phyloP scores from a whole-genome alignment of 2,113 vertebrate genomes.

The Pomatostomus ruficeps region DNA sequence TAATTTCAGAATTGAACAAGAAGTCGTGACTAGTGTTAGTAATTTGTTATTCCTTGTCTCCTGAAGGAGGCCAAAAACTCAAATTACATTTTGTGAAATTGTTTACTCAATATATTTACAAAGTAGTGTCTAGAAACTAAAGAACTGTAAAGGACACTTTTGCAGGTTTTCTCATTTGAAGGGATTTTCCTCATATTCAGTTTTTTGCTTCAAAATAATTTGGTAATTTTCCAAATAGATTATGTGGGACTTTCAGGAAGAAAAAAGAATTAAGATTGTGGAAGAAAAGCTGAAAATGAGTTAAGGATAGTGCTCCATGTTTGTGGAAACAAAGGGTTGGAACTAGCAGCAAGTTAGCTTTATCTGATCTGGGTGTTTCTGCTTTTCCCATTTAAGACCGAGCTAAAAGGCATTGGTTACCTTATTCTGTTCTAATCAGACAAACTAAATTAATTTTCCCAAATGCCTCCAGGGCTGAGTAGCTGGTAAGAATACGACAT shows the following conservation, averaged over 20 bases:
- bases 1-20: background rate
- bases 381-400: background rate
- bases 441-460: background rate
- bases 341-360: background rate
- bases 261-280: background rate
- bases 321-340: background rate
- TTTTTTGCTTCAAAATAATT: background rate
- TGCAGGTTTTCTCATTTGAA: background rate
- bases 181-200: background rate
- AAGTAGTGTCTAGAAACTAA: background rate
- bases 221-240: background rate
- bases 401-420: background rate
- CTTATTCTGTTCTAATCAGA: background rate
- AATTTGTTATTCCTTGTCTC: background rate
- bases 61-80: background rate
- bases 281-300: background rate
- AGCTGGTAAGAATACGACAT: background rate
- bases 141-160: background rate
- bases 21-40: background rate
- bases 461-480: background rate
- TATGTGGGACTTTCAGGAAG: background rate
- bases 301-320: background rate
- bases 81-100: background rate
- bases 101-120: background rate
- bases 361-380: background rate